Percentiles rank a stretch among this genome's conserved stretches.
Conservation (phyloP, 2,888 invertebrate species). For the Polymixis lichenea region DNA sequence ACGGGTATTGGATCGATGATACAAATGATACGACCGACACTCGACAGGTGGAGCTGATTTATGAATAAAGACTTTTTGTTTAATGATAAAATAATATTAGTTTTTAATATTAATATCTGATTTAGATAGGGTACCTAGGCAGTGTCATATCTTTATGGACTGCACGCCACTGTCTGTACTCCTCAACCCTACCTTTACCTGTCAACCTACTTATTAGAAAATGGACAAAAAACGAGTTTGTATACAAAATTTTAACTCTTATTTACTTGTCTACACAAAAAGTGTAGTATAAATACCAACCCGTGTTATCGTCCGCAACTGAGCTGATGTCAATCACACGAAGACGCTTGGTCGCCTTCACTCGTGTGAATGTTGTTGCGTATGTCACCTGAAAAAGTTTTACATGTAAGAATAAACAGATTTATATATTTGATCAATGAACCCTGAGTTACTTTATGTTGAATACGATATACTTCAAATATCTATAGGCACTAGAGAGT, state of each 20-base stretch:
- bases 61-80: too few species aligned
- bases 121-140: too few species aligned
- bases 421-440: background rate
- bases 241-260: too few species aligned
- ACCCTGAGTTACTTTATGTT: background rate
- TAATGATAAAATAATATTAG: too few species aligned
- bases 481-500: background rate
- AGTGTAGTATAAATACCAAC: conserved; percentile 38
- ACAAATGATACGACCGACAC: too few species aligned
- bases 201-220: background rate
- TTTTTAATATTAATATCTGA: too few species aligned
- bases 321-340: conserved; percentile 72
- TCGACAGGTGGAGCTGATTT: too few species aligned
- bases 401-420: background rate
- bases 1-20: too few species aligned
- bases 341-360: conserved; percentile 63
- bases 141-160: too few species aligned
- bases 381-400: conserved; percentile 75
- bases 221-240: background rate
- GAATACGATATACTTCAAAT: background rate
- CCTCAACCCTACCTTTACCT: background rate
- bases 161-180: background rate
- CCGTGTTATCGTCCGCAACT: conserved; percentile 36
- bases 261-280: background rate
- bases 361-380: conserved; percentile 71